Evolutionary conservation across 2,113 vertebrate genomes (phyloP).

Genomic region (Dunckerocampus dactyliophorus): DNA sequence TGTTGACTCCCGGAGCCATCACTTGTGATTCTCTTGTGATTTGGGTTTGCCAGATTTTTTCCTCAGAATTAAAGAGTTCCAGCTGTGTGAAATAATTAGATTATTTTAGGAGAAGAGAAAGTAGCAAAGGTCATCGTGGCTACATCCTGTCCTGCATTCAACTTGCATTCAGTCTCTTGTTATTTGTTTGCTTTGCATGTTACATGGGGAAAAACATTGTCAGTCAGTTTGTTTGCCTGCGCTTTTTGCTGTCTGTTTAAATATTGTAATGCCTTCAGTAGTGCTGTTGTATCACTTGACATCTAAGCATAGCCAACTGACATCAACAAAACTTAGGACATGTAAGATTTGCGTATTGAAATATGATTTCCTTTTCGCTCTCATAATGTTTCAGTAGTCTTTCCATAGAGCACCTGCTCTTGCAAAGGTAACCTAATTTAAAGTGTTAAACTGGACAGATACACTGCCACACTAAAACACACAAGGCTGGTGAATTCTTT

Average conservation of each 20-base stretch:
- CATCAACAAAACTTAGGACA: no score
- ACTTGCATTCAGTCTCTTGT: not conserved
- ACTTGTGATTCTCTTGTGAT: constrained; percentile 4
- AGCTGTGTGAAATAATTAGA: not conserved
- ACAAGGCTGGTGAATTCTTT: no score
- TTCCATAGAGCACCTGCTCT: no score
- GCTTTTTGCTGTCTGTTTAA: not conserved
- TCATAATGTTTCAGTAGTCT: no score
- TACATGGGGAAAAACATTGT: not conserved
- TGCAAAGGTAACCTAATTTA: no score
- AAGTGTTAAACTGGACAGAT: no score
- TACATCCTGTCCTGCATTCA: constrained; percentile 1
- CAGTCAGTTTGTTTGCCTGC: not conserved
- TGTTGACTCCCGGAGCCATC: constrained; percentile 1
- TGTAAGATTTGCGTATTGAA: no score
- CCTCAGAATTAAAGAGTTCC: constrained; percentile 1
- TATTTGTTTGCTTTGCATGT: not conserved
- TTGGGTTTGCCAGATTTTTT: constrained; percentile 1
- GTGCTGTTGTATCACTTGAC: not conserved
- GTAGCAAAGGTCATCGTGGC: not conserved
- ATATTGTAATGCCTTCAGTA: not conserved
- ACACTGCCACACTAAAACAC: no score
- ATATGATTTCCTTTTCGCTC: no score
- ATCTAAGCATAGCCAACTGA: not conserved
- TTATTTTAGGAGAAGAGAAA: not conserved